phyloP scores from a whole-genome alignment of 2,113 vertebrate genomes.

The Hypocryptadius cinnamomeus region DNA sequence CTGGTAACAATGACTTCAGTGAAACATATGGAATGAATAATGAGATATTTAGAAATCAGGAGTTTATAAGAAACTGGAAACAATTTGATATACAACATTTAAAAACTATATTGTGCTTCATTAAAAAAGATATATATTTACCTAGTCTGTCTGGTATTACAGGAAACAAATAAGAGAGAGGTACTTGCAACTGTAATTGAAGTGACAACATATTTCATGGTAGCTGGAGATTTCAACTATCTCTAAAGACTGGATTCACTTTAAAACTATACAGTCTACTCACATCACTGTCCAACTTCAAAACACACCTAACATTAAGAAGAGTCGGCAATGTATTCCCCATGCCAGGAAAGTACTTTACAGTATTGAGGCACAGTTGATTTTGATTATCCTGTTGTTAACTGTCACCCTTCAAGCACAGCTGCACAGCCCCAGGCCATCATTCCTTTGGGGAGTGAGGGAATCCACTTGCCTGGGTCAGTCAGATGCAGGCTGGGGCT shows the following conservation, averaged over 20 bases:
- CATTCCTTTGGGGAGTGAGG: background rate
- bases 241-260: constrained; percentile 34
- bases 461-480: background rate
- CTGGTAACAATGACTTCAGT: constrained; percentile 71
- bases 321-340: background rate
- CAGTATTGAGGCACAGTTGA: background rate
- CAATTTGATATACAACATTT: constrained; percentile 68
- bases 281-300: background rate
- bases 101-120: constrained; percentile 68
- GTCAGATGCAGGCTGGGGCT: background rate
- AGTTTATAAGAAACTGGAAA: constrained; percentile 69
- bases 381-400: background rate
- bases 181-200: constrained; percentile 53
- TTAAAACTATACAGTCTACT: constrained; percentile 10
- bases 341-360: background rate
- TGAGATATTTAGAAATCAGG: constrained; percentile 66
- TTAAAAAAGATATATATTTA: constrained; percentile 68
- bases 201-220: constrained; percentile 62
- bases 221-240: constrained; percentile 52
- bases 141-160: constrained; percentile 61
- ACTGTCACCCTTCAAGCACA: constrained; percentile 22
- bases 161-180: constrained; percentile 62
- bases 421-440: background rate
- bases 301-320: constrained; percentile 11
- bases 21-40: constrained; percentile 73